Base-by-base conservation (phyloP, 2,888 invertebrate species). In the Agriotes lineatus region DNA sequence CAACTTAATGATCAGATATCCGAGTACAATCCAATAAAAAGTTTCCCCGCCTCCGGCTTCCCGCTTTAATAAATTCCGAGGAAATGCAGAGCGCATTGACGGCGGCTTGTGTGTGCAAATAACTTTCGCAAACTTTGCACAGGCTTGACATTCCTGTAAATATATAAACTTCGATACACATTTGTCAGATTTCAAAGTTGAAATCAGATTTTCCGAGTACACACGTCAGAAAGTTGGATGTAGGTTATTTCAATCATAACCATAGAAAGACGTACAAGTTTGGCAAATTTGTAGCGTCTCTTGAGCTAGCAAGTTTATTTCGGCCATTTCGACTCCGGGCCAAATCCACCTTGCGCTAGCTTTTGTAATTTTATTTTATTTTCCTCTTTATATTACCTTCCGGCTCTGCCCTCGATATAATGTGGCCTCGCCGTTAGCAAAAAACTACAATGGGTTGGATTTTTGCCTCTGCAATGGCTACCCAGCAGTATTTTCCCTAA, bases 151-250 rank as follows among this genome's bases (percentile, higher is more conserved):
- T 56, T 56, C 44, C 63, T 54, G 59, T 63, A 69, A 69, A 69
- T 60, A 62, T 64, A 69, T 64, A 69, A 69, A 69, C 69, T 69
- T 69, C 69, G 63, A 69, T 64, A 69, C 64, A 64, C 62, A 69
- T 69, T 69, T 69, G 69, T 63, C 69, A 69, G 57, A 63, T 63
- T 69, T 69, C 64, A 54, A 69, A 69, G 64, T 69, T 69, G 59
- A 69, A 69, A 69, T 69, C 69, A 64, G 69, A 69, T 64, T 69
- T 68, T 64, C 64, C 39, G 48, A 61, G 59, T 52, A 60, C 69
- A 52, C 62, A 69, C 69, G 64, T 69, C 64, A 69, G 45, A 69
- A 69, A 69, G 64, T 69, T 69, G 58, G 69, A 69, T 60, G 63
- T 60, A 60, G 63, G 69, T 69, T 64, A 69, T 69, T 69, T 69